phyloP scores from a whole-genome alignment of 2,888 invertebrate species.

The Salticus scenicus region DNA sequence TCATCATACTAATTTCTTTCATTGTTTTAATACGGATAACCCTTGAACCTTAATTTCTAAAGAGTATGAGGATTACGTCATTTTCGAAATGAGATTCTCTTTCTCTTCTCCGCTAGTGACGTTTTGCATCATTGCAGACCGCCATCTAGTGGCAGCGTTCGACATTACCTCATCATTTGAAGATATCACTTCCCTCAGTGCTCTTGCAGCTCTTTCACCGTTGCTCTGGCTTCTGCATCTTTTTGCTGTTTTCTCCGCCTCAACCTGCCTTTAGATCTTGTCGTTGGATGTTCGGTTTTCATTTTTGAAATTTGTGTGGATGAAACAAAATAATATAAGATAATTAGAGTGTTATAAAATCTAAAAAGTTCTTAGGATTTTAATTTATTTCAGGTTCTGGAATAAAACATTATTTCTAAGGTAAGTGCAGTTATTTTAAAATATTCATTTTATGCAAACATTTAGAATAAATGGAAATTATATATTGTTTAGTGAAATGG shows the following conservation, averaged over 20 bases:
- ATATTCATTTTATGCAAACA: too few relatives aligned
- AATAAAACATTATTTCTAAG: background rate
- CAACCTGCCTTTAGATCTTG: background rate
- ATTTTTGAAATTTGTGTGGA: background rate
- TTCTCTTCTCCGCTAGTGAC: conserved; percentile 13
- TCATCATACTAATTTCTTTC: too few relatives aligned
- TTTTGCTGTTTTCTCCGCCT: background rate
- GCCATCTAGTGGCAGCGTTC: conserved; percentile 59
- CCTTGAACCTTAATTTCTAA: background rate
- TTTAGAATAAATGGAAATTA: too few relatives aligned
- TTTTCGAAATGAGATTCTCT: background rate
- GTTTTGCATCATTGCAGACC: conserved; percentile 19
- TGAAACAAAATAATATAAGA: too few relatives aligned
- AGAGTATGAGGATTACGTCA: conserved; percentile 39
- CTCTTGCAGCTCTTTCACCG: conserved; percentile 32
- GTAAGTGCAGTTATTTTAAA: background rate
- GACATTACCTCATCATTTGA: conserved; percentile 31
- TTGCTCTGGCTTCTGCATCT: background rate
- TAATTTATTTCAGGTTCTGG: background rate
- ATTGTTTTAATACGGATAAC: too few relatives aligned
- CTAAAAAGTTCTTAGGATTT: background rate
- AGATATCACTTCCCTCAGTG: conserved; percentile 29
- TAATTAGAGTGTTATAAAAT: too few relatives aligned
- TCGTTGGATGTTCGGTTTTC: background rate
- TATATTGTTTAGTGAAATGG: too few relatives aligned